A percentile compares a stretch with the other conserved stretches of the same genome.
Evolutionary conservation across 2,797 vertebrate species (phyloP).

Genomic region (Sitta carolinensis): DNA sequence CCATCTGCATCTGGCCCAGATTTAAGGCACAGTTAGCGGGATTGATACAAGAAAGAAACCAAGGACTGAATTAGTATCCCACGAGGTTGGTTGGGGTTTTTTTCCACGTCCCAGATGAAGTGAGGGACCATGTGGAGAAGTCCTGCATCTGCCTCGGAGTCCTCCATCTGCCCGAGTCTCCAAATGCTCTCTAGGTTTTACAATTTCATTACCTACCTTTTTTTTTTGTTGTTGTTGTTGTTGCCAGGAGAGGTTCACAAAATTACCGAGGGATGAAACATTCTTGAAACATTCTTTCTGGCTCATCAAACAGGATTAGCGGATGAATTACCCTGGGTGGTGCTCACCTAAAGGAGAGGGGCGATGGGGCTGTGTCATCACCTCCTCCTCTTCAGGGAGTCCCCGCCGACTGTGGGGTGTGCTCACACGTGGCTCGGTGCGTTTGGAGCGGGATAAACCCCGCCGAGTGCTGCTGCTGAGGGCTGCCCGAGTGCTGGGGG

Average conservation of each 20-base stretch:
- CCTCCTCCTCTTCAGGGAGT: not conserved
- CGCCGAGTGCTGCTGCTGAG: not conserved
- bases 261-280: slow-evolving; percentile 45
- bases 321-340: not conserved
- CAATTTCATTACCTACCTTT: slow-evolving; percentile 25
- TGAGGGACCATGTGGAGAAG: slow-evolving; percentile 50
- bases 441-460: not conserved
- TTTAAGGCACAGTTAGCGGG: slow-evolving; percentile 71
- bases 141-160: slow-evolving; percentile 1
- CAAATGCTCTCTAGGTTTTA: slow-evolving; percentile 42
- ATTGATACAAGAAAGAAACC: slow-evolving; percentile 74
- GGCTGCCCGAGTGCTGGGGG: fast-evolving
- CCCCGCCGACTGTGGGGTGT: fast-evolving
- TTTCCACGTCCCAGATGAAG: slow-evolving; percentile 49
- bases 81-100: slow-evolving; percentile 26
- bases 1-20: slow-evolving; percentile 69
- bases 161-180: no score
- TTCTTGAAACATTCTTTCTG: slow-evolving; percentile 58
- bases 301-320: slow-evolving; percentile 43
- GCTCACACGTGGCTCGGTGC: fast-evolving
- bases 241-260: slow-evolving; percentile 40
- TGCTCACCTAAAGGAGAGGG: not conserved
- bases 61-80: slow-evolving; percentile 72
- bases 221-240: no score
- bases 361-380: not conserved